Base-by-base conservation (phyloP, 2,797 vertebrate species). In the Smutsia temminckii region DNA sequence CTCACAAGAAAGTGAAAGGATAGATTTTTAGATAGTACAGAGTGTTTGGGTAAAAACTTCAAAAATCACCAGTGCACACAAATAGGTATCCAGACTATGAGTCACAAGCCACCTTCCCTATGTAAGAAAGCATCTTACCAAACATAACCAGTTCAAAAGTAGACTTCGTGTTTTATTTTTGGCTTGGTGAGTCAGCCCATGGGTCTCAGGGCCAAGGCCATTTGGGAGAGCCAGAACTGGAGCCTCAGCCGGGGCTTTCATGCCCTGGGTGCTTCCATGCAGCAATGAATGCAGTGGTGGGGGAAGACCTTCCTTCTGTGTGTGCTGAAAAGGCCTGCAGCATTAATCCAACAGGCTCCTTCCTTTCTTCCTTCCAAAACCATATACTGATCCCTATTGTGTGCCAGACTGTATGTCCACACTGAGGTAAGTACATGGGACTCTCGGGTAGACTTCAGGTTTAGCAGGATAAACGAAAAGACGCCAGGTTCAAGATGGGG, bases 151-250 rank as follows among this genome's bases (percentile, higher is more conserved):
- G 97, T 77, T 96, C 96, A 86, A 97, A 92, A 94, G 87, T 86
- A 81, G 88, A 96, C 46, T 71, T 0, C 32, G 69, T 86, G 95
- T 97, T 97, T 98, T 96, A 97, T 97, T 98, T 97, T 96, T 89
- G 85, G 96, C 94, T 91, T 96, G 93, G 95, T 98, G 97, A 97
- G 91, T 96, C 95, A 98, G 97, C 96, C 85, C 96, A 69, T 51
- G 66, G 59, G 96, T 93, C 94, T 92, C 93, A 95, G 97, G 95
- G 95, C 96, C 86, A 94, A 91, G 61, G 91, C 74, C 74, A 29
- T 3, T 21, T 0, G 4, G 64, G 42, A 80, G 40, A 86, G 64
- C 64, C 63, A 42, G 34, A 55, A 34, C 9, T 5, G 25, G 53
- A 46, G 78, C n/a, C 68, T 77, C 49, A 9, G 27, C 8, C 6